phyloP scores from a whole-genome alignment of 2,113 vertebrate species.

The Butorides virescens region DNA sequence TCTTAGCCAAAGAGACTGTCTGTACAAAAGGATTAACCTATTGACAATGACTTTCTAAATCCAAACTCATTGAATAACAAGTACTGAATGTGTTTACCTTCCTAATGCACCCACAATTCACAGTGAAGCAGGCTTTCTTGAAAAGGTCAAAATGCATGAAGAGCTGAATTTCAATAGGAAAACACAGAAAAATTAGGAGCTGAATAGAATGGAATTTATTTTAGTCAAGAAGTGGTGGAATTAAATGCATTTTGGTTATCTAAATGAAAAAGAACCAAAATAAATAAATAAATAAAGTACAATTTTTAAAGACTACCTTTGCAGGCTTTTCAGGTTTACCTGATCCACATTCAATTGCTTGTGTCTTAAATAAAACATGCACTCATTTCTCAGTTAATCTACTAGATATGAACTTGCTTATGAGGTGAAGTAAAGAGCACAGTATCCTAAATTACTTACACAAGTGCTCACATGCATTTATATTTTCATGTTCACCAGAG shows the following conservation, averaged over 20 bases:
- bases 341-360: neutral
- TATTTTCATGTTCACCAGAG: neutral
- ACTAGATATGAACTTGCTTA: neutral
- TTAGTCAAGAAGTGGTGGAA: neutral
- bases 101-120: constrained; percentile 79
- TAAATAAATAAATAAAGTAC: neutral
- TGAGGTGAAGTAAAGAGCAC: neutral
- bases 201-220: constrained; percentile 20
- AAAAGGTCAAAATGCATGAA: constrained; percentile 76
- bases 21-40: constrained; percentile 80
- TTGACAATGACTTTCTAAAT: constrained; percentile 80
- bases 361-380: neutral
- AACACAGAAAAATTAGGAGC: constrained; percentile 18
- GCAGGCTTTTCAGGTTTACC: neutral
- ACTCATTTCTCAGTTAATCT: neutral
- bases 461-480: neutral
- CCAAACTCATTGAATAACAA: constrained; percentile 79
- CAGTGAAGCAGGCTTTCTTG: constrained; percentile 70
- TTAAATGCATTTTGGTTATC: neutral
- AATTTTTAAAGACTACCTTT: neutral
- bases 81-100: constrained; percentile 78
- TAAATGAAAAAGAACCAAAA: neutral
- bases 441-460: neutral
- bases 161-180: constrained; percentile 76
- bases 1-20: constrained; percentile 74